Evolutionary conservation across 2,888 invertebrate species (phyloP), one percentile per base, ranked within the genome.

Genomic region (Dolichomitus sp.): DNA sequence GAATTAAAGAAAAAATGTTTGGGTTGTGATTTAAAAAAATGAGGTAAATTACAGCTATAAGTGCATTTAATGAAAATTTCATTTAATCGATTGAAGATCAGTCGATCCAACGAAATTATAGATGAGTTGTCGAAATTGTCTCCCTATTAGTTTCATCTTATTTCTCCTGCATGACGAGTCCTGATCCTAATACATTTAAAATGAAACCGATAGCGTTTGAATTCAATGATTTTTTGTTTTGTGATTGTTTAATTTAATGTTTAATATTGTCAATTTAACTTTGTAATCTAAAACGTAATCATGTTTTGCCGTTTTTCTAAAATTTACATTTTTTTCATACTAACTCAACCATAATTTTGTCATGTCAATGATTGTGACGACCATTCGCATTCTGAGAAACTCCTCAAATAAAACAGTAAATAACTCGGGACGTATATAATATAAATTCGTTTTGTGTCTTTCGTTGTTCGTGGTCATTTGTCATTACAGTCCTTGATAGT

Each of bases 361-460:
- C 37, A 12, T 61, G 19, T 37, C 19, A 61, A 61, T 61, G 61
- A 61, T 37, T 37, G 61, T 40, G 61, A 61, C 61, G 19, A 19
- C 4, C 61, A 4, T 17, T 11, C 17, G 27, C 30, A 57, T 57
- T 9, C 19, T 2, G 19, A 61, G 0, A 61, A 40, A 11, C 40
- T 65, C 42, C 45, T 27, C 27, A 12, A 65, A 45, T 7, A 23
- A 65, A 65, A 65, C 6, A 19, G 2, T 45, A 65, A 45, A 65
- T 23, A 45, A 12, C 23, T 65, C 65, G n/a, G 40, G 14, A 19
- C 11, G 40, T 65, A 2, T 65, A 2, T 65, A 45, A 33, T 33
- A 45, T n/a, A 73, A 14, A 30, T 12, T 50, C 72, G 72, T 73
- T 81, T 69, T 69, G 81, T 81, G 77, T 81, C 81, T 73, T 81